Conservation (phyloP, 2,888 invertebrate species). For the Lysandra bellargus region DNA sequence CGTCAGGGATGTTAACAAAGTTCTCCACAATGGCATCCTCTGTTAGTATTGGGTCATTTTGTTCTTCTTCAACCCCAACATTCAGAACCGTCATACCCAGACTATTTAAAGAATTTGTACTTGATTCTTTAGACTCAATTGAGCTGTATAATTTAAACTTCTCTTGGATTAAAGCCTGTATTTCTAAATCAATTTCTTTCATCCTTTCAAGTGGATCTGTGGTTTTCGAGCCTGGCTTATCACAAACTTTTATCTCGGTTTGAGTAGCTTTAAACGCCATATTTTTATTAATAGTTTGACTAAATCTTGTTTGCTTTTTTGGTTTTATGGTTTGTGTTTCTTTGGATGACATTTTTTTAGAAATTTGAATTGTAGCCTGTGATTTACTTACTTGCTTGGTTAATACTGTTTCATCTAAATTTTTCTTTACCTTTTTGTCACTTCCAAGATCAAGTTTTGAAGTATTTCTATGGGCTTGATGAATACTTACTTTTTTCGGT, state of each 20-base stretch:
- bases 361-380: conserved; percentile 53
- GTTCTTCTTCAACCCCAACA: conserved; percentile 50
- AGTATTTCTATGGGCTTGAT: conserved; percentile 65
- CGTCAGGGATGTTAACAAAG: conserved; percentile 66
- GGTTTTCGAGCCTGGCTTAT: conserved; percentile 47
- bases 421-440: conserved; percentile 46
- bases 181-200: conserved; percentile 82
- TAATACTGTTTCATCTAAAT: conserved; percentile 45
- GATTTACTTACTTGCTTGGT: conserved; percentile 45
- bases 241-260: conserved; percentile 50
- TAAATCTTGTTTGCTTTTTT: conserved; percentile 47
- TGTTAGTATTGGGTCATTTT: conserved; percentile 42
- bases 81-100: conserved; percentile 71
- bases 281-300: conserved; percentile 56
- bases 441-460: conserved; percentile 45
- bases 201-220: conserved; percentile 76
- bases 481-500: conserved; percentile 54
- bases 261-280: conserved; percentile 51
- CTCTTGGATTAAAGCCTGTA: conserved; percentile 78
- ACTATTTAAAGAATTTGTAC: conserved; percentile 54
- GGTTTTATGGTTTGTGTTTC: conserved; percentile 56
- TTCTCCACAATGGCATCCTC: conserved; percentile 64
- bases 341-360: conserved; percentile 51
- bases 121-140: conserved; percentile 62
- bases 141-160: conserved; percentile 80